Conservation (phyloP, 2,888 invertebrate genomes). For the Nasonia oneida region DNA sequence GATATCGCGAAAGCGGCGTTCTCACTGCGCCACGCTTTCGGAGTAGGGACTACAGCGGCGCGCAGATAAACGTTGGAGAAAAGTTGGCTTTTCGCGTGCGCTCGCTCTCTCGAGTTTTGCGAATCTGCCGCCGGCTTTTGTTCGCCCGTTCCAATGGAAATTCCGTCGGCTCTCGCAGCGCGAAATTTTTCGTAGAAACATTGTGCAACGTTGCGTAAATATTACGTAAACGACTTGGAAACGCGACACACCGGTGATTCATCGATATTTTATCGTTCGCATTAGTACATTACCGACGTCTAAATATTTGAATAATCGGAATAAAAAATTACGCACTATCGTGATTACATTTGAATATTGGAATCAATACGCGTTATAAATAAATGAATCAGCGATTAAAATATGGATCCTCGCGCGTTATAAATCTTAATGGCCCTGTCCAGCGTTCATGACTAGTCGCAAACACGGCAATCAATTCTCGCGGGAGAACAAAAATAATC, state of each 20-base stretch:
- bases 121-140: background rate
- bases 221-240: slow-evolving; percentile 6
- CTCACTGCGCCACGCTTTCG: slow-evolving; percentile 2
- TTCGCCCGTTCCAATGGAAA: slow-evolving; percentile 8
- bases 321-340: slow-evolving; percentile 16
- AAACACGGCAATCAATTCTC: slow-evolving; percentile 45
- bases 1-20: slow-evolving; percentile 45
- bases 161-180: background rate
- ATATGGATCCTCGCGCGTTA: slow-evolving; percentile 33
- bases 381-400: slow-evolving; percentile 48
- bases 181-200: background rate
- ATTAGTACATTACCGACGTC: slow-evolving; percentile 20
- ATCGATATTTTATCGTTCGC: background rate
- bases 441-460: slow-evolving; percentile 29
- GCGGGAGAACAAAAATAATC: slow-evolving; percentile 40
- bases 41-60: background rate
- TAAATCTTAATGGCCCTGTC: slow-evolving; percentile 44
- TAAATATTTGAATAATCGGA: slow-evolving; percentile 31
- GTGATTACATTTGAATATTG: slow-evolving; percentile 40
- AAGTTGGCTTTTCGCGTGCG: slow-evolving; percentile 27
- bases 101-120: background rate
- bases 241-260: slow-evolving; percentile 17
- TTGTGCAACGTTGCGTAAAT: background rate
- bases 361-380: slow-evolving; percentile 26
- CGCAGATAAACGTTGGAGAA: slow-evolving; percentile 26